phyloP scores from a whole-genome alignment of 2,888 invertebrate species.

The Frankliniella fusca region DNA sequence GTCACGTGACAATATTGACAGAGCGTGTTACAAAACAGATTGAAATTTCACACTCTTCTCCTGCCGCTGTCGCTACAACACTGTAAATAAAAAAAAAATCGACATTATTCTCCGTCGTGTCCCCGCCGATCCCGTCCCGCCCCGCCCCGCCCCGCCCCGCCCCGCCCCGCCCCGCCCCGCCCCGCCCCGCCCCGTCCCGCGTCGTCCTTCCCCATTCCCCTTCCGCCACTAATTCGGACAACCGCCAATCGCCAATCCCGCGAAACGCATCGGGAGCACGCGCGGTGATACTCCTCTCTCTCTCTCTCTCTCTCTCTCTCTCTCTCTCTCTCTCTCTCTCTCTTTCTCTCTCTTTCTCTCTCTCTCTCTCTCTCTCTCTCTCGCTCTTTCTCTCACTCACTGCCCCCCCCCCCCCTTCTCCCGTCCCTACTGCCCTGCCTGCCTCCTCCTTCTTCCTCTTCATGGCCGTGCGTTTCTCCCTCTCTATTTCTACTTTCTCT shows the following conservation, averaged over 20 bases:
- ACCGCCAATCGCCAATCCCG: neutral
- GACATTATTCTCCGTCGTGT: neutral
- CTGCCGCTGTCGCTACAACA: neutral
- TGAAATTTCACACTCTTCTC: no score
- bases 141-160: neutral
- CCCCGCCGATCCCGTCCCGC: neutral
- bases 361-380: neutral
- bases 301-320: neutral
- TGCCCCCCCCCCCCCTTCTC: no score
- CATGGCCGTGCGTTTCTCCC: no score
- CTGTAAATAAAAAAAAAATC: neutral
- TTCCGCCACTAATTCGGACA: neutral
- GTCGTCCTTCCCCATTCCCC: neutral
- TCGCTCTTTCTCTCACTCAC: neutral
- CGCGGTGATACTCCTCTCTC: neutral
- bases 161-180: neutral
- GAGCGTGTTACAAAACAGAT: no score
- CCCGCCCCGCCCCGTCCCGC: neutral
- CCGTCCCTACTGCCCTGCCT: no score
- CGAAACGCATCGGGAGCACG: slow-evolving; percentile 4
- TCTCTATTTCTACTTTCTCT: no score
- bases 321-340: neutral
- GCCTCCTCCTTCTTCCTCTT: no score
- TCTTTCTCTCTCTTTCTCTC: neutral
- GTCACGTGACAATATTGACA: no score